Evolutionary conservation across 2,113 vertebrate species (phyloP), one percentile per base, ranked within the genome.

Genomic region (Pseudonaja textilis): DNA sequence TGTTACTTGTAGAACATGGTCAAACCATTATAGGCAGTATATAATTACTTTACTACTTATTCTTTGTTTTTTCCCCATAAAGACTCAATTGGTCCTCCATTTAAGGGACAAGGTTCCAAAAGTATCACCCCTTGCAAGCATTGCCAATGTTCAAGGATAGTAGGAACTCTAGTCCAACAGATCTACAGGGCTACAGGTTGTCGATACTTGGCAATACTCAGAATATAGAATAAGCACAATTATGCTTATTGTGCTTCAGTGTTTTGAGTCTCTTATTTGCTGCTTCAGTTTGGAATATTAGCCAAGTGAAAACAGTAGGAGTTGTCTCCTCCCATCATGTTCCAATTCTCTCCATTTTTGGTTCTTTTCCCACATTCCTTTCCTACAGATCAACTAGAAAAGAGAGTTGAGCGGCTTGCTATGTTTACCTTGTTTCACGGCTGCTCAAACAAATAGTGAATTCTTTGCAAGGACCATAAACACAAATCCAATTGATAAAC

Each of bases 191-290:
- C 69, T 74, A 34, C n/a, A 39, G n/a, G 34, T 42, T 81, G 74
- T 39, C 74, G 18, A 39, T 81, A 42, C 74, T 81, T 81, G 87
- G 52, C 14, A 64, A 26, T 85, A 39, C 26, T n/a, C 47, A 57
- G 25, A 81, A 47, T 45, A 89, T 26, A 57, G 34, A 74, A 23
- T 55, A 88, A 9, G 54, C 29, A n/a, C 29, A 55, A 81, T 81
- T 55, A 55, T 55, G 50, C 47, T 55, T 59, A 7, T 39, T 61
- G 3, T 26, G 26, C 3, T 74, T 81, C 52, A 26, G 4, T 89
- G 0, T 0, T 26, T 0, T 56, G 22, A 54, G 54, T 0, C 22
- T 47, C 64, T 92, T 42, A 69, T 0, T 0, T 23, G 85, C 0
- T 4, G 87, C 57, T 90, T 54, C 23, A 0, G 3, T 56, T 34